Percentiles rank a stretch among this genome's conserved stretches.
Evolutionary conservation across 2,888 invertebrate species (phyloP).

Genomic region (Portevinia maculata): DNA sequence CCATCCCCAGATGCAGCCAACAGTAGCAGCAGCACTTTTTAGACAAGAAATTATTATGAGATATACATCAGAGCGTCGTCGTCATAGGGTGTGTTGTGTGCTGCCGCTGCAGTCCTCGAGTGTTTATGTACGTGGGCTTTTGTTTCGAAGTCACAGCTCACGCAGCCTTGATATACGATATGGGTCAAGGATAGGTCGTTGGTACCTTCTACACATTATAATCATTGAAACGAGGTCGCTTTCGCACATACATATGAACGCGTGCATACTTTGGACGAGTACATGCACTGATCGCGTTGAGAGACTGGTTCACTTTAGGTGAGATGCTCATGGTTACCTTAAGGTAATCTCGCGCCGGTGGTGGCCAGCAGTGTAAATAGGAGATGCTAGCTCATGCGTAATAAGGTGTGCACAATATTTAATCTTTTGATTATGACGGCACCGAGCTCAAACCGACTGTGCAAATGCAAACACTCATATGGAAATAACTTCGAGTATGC

Average conservation of each 20-base stretch:
- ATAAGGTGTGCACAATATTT: constrained; percentile 69
- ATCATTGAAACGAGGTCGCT: constrained; percentile 72
- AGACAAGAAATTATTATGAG: constrained; percentile 21
- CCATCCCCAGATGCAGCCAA: constrained; percentile 24
- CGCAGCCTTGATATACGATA: constrained; percentile 66
- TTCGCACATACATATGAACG: constrained; percentile 48
- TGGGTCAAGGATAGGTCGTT: constrained; percentile 74
- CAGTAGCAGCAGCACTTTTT: constrained; percentile 20
- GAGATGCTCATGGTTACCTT: constrained; percentile 63
- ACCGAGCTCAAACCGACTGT: background rate
- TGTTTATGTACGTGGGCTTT: constrained; percentile 65
- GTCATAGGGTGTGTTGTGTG: constrained; percentile 67
- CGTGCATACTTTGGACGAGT: constrained; percentile 4
- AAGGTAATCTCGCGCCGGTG: constrained; percentile 28
- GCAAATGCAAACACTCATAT: constrained; percentile 48
- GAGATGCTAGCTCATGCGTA: constrained; percentile 65
- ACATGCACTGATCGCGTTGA: constrained; percentile 24
- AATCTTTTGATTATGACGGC: constrained; percentile 66
- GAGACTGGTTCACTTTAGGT: constrained; percentile 66
- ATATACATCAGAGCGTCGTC: constrained; percentile 9
- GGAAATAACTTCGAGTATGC: constrained; percentile 3
- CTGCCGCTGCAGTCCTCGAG: constrained; percentile 26
- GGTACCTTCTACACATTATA: constrained; percentile 72
- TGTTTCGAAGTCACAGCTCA: constrained; percentile 57
- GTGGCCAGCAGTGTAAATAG: constrained; percentile 12